Evolutionary conservation across 2,888 invertebrate species (phyloP).

Genomic region (Lapara coniferarum): DNA sequence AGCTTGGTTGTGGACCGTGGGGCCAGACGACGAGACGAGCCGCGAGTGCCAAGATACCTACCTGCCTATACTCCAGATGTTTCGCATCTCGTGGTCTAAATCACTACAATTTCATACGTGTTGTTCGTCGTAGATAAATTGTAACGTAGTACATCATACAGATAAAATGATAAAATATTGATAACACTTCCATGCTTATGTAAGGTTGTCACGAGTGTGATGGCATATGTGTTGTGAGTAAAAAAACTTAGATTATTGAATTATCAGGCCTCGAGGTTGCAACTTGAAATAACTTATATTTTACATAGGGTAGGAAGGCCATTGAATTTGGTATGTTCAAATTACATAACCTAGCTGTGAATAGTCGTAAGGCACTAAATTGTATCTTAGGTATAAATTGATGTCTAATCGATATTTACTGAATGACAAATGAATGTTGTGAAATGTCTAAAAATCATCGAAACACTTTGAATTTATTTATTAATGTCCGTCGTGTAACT

Average conservation of each 20-base stretch:
- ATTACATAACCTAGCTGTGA: constrained; percentile 48
- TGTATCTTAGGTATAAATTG: constrained; percentile 13
- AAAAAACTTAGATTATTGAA: background rate
- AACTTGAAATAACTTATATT: constrained; percentile 1
- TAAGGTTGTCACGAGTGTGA: background rate
- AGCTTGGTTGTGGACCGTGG: constrained; percentile 90
- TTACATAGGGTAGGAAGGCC: constrained; percentile 43
- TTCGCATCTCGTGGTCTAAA: constrained; percentile 89
- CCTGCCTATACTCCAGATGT: constrained; percentile 92
- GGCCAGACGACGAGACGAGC: constrained; percentile 86
- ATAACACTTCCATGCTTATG: background rate
- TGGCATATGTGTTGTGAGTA: background rate
- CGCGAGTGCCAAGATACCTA: constrained; percentile 87
- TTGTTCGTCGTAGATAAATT: constrained; percentile 7
- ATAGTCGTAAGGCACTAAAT: constrained; percentile 31
- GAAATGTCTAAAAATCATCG: constrained; percentile 25
- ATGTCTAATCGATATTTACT: constrained; percentile 32
- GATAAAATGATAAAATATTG: constrained; percentile 11
- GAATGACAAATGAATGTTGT: constrained; percentile 19
- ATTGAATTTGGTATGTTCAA: constrained; percentile 36
- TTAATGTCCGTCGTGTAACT: constrained; percentile 6
- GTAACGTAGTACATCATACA: background rate
- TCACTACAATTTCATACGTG: background rate
- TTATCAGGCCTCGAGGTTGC: constrained; percentile 26
- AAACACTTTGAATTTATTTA: constrained; percentile 1